Evolutionary conservation across 2,888 invertebrate species (phyloP).

Genomic region (Pantelozetes paolii): DNA sequence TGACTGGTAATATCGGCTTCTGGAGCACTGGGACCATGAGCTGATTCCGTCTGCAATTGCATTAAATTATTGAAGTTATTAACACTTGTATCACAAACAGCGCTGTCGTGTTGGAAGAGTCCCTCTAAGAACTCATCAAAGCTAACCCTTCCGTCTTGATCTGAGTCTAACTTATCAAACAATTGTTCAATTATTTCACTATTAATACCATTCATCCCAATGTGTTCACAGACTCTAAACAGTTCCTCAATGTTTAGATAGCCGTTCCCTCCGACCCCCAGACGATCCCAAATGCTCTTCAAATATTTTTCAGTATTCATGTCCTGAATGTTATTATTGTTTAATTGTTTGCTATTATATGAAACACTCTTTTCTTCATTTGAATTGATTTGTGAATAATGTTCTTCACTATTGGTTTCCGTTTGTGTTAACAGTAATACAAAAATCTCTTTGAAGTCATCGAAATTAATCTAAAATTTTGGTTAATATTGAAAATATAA

Average conservation of each 20-base stretch:
- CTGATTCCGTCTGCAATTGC: conserved; percentile 10
- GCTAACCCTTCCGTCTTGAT: conserved; percentile 63
- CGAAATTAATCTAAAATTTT: conserved; percentile 47
- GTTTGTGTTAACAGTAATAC: conserved; percentile 47
- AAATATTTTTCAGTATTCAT: conserved; percentile 57
- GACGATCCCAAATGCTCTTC: conserved; percentile 62
- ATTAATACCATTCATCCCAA: conserved; percentile 58
- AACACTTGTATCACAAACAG: conserved; percentile 17
- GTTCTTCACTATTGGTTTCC: conserved; percentile 47
- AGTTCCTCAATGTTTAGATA: conserved; percentile 63
- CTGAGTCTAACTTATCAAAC: conserved; percentile 63
- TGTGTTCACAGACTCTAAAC: conserved; percentile 63
- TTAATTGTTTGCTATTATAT: conserved; percentile 12
- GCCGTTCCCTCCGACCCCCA: conserved; percentile 62
- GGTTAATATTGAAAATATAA: not conserved
- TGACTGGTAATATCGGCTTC: not conserved
- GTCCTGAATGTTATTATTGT: not conserved
- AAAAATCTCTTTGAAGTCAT: conserved; percentile 49
- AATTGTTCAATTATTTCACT: conserved; percentile 57
- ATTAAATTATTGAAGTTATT: not conserved
- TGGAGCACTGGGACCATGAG: not conserved
- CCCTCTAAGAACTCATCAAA: conserved; percentile 63
- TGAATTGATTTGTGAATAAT: not conserved
- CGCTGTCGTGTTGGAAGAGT: conserved; percentile 56
- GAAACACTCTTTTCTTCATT: conserved; percentile 8